Base-by-base conservation (phyloP, 2,888 invertebrate species). In the Drosophila multiciliata region DNA sequence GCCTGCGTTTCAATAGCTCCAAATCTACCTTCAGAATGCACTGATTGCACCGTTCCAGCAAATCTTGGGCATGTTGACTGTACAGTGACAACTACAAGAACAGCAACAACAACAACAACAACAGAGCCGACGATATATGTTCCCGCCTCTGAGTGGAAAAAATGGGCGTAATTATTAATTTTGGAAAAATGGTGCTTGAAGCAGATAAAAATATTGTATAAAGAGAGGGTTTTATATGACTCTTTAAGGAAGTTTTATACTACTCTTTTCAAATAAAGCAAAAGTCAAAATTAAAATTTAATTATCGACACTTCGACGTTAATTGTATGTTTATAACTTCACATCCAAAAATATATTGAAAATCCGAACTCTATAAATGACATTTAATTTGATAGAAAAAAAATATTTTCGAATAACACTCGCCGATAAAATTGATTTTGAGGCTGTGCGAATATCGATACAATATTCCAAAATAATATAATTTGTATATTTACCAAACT, bases 261-360 rank as follows among this genome's bases (percentile, higher is more conserved):
- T n/a, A 11, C 9, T n/a, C n/a, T 40, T 40, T 11, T 40, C n/a
- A 23, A 23, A 7, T 2, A 45, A 23, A 20, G 20, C 45, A 45
- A 45, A 20, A 23, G 26, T 23, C 1, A 7, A 20, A 45, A 2
- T 2, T 2, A 45, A 20, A 45, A 23, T 23, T 45, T 8, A 15
- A 23, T 23, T 23, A 15, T 23, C 20, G 15, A 23, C 20, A 15
- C 2, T 15, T 15, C 4, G 15, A 45, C 15, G 1, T 4, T 15
- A 45, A 23, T 23, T 45, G 15, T 4, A 45, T 8, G 7, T 45
- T 23, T 40, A 40, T 40, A 17, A 38, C 17, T 38, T 38, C 40
- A n/a, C 4, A 40, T 40, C 17, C n/a, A 40, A 0, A 40, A 40
- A n/a, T n/a, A 0, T 1, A n/a, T 40, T 8, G 8, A 0, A 8